Conservation (phyloP, 1,140 invertebrate genomes). For the Coptotermes formosanus region DNA sequence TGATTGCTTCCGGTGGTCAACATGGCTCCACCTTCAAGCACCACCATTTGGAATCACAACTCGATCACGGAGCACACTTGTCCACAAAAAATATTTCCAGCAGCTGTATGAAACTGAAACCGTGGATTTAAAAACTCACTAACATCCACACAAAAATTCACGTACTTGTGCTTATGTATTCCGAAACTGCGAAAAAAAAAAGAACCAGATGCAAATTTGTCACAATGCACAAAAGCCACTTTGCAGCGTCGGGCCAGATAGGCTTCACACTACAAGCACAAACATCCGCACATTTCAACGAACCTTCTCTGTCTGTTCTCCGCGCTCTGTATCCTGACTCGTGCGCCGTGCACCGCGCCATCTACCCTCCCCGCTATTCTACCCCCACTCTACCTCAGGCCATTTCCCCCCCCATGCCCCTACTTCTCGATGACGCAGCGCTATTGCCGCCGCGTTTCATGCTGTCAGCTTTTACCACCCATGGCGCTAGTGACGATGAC, state of each 20-base stretch:
- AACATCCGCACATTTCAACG: background rate
- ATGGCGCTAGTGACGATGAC: constrained; percentile 46
- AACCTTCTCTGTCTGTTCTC: background rate
- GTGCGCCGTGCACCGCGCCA: background rate
- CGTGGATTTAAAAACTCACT: background rate
- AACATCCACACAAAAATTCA: background rate
- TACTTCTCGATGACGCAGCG: constrained; percentile 43
- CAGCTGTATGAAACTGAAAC: too few relatives aligned
- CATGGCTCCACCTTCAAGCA: constrained; percentile 82
- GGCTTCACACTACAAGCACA: background rate
- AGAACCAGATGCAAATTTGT: too few relatives aligned
- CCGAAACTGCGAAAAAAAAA: too few relatives aligned
- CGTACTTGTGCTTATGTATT: too few relatives aligned
- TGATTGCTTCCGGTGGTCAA: constrained; percentile 86
- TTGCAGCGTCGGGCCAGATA: background rate
- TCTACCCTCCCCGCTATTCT: constrained; percentile 21
- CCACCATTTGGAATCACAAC: constrained; percentile 72
- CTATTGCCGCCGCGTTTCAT: constrained; percentile 43
- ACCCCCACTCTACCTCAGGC: constrained; percentile 41
- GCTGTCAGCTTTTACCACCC: constrained; percentile 50
- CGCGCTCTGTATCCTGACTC: background rate
- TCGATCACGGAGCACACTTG: background rate
- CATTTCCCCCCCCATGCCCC: constrained; percentile 41
- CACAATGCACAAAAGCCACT: too few relatives aligned
- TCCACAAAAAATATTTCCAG: background rate